Base-by-base conservation (phyloP, 2,888 invertebrate genomes). In the Sminthurinus aureus region DNA sequence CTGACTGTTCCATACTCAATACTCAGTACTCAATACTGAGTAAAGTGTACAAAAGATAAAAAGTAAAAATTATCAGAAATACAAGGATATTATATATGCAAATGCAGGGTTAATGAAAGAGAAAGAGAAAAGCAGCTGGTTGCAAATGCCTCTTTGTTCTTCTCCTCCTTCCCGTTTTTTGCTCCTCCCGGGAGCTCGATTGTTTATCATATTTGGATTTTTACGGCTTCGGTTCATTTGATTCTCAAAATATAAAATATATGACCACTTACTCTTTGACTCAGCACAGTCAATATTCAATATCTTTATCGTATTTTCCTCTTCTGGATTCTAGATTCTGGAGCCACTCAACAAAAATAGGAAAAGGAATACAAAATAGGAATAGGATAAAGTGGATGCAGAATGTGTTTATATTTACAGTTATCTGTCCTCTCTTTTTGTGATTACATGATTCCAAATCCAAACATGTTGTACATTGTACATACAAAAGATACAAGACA, bases 161-260 rank as follows among this genome's bases (percentile, higher is more conserved):
- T 80, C 83, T 75, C 79, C n/a, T n/a, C n/a, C 9, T 18, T 18
- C 26, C 22, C 79, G 38, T 26, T 77, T 11, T 51, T 15, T 15
- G n/a, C n/a, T 52, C 0, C 52, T 26, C 75, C 13, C 75, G 13
- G 6, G 13, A 51, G 8, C 67, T 77, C 51, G 67, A 69, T 77
- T 71, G 71, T 76, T 77, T 81, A 81, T 64, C 52, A 58, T 38
- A 80, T 69, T 84, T 79, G 26, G 50, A 58, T 82, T 76, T 85
- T 85, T 85, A 85, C 82, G 82, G 74, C 76, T 84, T 85, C 83
- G 85, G 82, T 85, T 84, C 85, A 85, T 85, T 84, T 85, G 84
- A 85, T 83, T 83, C 77, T 80, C 73, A 82, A 81, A 83, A 82
- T 81, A 81, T 82, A 82, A 81, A 83, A 82, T 81, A 81, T 82